phyloP scores from a whole-genome alignment of 2,888 invertebrate species.

The Herminia tarsipennalis region DNA sequence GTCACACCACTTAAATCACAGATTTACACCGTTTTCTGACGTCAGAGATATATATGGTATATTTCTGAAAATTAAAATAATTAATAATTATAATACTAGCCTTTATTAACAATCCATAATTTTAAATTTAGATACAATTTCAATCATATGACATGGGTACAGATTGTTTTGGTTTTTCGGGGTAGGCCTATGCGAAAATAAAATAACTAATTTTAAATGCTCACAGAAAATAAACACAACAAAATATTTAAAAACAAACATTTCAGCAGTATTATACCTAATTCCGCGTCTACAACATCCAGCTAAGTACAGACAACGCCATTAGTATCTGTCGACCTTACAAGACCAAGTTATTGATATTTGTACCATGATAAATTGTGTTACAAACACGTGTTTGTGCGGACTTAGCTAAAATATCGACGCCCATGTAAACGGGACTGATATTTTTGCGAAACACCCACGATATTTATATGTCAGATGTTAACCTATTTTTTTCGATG shows the following conservation, averaged over 20 bases:
- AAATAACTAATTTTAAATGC: neutral
- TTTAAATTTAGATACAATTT: too few relatives aligned
- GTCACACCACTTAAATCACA: too few relatives aligned
- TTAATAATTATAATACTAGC: too few relatives aligned
- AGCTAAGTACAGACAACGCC: conserved; percentile 43
- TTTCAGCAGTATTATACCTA: conserved; percentile 30
- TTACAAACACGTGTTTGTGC: conserved; percentile 53
- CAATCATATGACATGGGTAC: too few relatives aligned
- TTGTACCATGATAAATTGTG: conserved; percentile 72
- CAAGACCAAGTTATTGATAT: conserved; percentile 74
- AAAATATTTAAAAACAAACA: neutral
- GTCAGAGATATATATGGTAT: too few relatives aligned
- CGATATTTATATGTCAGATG: conserved; percentile 47
- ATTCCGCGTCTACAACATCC: conserved; percentile 30
- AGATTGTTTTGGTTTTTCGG: too few relatives aligned
- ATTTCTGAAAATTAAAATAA: too few relatives aligned
- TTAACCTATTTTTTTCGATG: conserved; percentile 34
- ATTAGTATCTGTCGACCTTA: conserved; percentile 72
- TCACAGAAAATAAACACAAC: neutral
- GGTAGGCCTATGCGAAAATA: too few relatives aligned
- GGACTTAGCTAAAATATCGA: conserved; percentile 54
- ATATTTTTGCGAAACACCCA: conserved; percentile 49
- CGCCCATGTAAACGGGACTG: conserved; percentile 43
- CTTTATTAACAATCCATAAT: too few relatives aligned
- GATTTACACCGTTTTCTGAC: too few relatives aligned